Conservation (phyloP, 2,888 invertebrate species). For the Morinoia aosen region DNA sequence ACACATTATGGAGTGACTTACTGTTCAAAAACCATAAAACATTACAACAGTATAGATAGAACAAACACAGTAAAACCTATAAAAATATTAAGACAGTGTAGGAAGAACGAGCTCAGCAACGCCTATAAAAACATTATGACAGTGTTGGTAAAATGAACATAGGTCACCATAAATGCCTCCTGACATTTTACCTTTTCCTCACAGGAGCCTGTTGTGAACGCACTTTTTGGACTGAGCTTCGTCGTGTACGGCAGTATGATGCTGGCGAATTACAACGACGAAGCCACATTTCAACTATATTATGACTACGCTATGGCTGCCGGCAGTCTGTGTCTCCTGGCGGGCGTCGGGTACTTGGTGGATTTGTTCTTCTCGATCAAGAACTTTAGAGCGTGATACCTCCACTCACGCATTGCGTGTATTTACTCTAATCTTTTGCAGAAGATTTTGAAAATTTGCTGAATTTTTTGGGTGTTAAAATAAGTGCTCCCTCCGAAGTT, state of each 20-base stretch:
- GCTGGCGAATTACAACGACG: not conserved
- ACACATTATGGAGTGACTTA: too few species aligned
- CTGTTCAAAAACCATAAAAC: too few species aligned
- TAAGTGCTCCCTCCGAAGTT: too few species aligned
- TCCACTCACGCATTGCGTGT: not conserved
- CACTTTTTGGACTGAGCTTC: not conserved
- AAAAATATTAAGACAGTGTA: too few species aligned
- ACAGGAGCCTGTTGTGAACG: conserved; percentile 12
- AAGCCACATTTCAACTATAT: too few species aligned
- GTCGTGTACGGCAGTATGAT: conserved; percentile 20
- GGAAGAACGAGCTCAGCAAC: too few species aligned
- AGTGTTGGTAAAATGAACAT: not conserved
- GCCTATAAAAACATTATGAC: not conserved
- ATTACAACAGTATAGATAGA: too few species aligned
- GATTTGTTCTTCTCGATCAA: conserved; percentile 43
- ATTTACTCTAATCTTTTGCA: too few species aligned
- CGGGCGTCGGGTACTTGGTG: conserved; percentile 44
- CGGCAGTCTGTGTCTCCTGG: conserved; percentile 51
- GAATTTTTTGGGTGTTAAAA: too few species aligned
- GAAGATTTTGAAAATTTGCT: too few species aligned
- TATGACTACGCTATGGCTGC: not conserved
- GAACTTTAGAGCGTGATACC: not conserved
- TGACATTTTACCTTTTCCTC: not conserved
- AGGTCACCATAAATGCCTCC: not conserved
- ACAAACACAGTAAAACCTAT: too few species aligned